These are phyloP conservation scores for Lacerta viridis DNA, from an alignment of 2,797 vertebrate species.

Conservation along the genomic window DNA sequence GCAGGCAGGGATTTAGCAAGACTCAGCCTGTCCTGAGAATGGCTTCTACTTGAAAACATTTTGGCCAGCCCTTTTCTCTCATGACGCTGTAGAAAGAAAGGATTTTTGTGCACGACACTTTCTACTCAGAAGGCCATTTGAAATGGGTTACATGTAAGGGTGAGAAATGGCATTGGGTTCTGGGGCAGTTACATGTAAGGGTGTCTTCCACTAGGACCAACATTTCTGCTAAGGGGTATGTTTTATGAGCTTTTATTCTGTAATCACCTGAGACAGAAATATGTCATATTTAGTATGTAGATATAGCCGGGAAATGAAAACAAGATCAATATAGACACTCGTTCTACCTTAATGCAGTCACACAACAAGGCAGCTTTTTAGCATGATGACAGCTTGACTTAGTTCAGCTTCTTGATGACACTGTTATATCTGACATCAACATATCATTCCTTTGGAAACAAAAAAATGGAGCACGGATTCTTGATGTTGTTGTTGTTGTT, in stretches of 20 bases:
- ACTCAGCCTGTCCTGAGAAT: not conserved
- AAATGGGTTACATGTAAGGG: not conserved
- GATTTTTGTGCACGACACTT: too few relatives aligned
- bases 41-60: not conserved
- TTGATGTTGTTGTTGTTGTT: not conserved
- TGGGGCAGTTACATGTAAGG: not conserved
- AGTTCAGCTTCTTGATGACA: not conserved
- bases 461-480: not conserved
- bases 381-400: not conserved
- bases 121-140: not conserved
- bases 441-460: not conserved
- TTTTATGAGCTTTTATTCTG: not conserved
- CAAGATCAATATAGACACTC: conserved; percentile 3
- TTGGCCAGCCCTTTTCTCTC: not conserved
- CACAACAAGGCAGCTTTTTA: not conserved
- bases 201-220: not conserved
- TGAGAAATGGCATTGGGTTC: not conserved
- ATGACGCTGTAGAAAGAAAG: not conserved
- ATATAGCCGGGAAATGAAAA: not conserved
- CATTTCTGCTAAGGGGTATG: not conserved
- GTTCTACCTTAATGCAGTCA: not conserved
- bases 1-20: not conserved
- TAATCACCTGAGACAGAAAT: not conserved
- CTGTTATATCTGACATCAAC: not conserved
- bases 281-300: not conserved